Evolutionary conservation across 2,113 vertebrate species (phyloP), one percentile per base, ranked within the genome.

Genomic region (Oxygymnocypris stewartii): DNA sequence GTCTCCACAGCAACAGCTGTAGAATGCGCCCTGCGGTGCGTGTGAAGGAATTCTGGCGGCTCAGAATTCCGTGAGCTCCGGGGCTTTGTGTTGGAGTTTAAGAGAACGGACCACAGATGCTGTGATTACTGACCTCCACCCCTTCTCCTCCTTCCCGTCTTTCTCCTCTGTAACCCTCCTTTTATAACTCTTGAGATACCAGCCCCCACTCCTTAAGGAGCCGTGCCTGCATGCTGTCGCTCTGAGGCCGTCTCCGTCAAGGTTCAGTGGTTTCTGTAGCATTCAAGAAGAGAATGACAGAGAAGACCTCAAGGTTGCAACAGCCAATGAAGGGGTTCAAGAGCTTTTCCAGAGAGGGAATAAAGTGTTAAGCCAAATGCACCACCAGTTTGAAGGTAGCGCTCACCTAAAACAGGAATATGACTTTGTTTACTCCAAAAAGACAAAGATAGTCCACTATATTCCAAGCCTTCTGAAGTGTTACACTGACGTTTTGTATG

Each of bases 11-110:
- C 65, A 90, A 94, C 79, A 31, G 6, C 12, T 77, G 82, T 59
- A 75, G 88, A 94, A 94, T 94, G 92, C 63, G 81, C 88, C 91
- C 92, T 88, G 89, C 74, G 78, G 89, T 82, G 90, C 85, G 59
- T 84, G 88, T 90, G 87, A 90, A 92, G 91, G 91, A 91, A 90
- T 88, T 91, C 75, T 84, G 90, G 87, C 88, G 89, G 89, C 90
- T 88, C 82, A 67, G 82, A 65, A 91, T 89, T 86, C 86, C 51
- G 25, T 87, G 90, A 87, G 82, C 79, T 84, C 76, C 37, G 6
- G 35, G 59, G 85, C 81, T 90, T 93, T 92, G 88, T 92, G 89
- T 89, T 80, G 16, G 65, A 84, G 75, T 84, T 88, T 57, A 87
- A 88, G 90, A 78, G 86, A 77, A 90, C 91, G 86, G 84, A 89